Evolutionary conservation across 2,888 invertebrate genomes (phyloP).

Genomic region (Andrena camellia): DNA sequence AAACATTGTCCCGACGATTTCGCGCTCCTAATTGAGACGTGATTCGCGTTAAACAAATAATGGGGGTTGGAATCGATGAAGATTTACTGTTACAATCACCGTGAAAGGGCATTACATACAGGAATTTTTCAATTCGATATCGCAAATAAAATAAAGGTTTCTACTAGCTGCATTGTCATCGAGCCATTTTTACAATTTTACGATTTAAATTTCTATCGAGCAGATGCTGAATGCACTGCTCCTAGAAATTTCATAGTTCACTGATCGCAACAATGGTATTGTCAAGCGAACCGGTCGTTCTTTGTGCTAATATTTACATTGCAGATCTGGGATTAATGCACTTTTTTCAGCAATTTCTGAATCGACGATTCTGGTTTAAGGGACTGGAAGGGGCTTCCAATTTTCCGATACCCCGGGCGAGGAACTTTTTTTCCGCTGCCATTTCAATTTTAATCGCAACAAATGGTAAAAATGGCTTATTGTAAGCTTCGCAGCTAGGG

Average conservation of each 20-base stretch:
- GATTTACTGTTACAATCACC: neutral
- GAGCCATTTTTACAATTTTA: neutral
- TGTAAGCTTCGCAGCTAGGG: too few species aligned
- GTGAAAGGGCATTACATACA: too few species aligned
- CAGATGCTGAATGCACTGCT: neutral
- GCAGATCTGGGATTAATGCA: neutral
- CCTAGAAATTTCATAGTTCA: neutral
- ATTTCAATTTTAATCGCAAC: neutral
- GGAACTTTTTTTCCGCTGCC: neutral
- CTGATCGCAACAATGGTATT: neutral
- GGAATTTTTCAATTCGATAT: too few species aligned
- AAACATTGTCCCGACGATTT: neutral
- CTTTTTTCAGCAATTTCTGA: neutral
- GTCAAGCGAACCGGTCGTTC: neutral
- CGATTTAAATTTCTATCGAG: too few species aligned
- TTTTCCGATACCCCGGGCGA: neutral
- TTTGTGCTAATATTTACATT: conserved; percentile 8
- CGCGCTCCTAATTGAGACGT: neutral
- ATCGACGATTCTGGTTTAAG: neutral
- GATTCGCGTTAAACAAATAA: conserved; percentile 6
- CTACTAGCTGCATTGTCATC: neutral
- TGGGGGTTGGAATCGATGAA: neutral
- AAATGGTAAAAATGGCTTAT: too few species aligned
- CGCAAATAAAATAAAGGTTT: too few species aligned
- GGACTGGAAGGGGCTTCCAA: too few species aligned